Evolutionary conservation across 1,140 invertebrate species (phyloP).

Genomic region (Helicoverpa armigera): DNA sequence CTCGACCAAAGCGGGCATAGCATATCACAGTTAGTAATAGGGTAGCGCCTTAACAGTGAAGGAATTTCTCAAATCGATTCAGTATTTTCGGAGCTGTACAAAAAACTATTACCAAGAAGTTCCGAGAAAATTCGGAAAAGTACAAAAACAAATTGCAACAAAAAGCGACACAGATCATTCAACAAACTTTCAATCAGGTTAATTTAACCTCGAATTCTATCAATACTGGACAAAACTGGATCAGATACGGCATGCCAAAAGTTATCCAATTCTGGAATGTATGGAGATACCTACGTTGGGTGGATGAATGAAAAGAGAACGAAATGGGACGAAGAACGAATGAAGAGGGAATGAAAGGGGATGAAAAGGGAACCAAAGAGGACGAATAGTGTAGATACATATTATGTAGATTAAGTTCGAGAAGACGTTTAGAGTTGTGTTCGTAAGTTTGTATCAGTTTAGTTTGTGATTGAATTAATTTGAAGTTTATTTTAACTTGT

Average conservation of each 20-base stretch:
- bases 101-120: no score
- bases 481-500: not conserved
- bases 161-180: not conserved
- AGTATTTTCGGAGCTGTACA: no score
- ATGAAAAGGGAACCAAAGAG: not conserved
- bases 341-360: not conserved
- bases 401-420: not conserved
- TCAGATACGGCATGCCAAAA: not conserved
- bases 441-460: not conserved
- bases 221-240: not conserved
- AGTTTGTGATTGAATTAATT: constrained; percentile 20
- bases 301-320: not conserved
- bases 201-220: not conserved
- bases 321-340: not conserved
- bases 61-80: no score
- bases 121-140: no score
- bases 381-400: not conserved
- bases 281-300: not conserved
- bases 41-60: no score
- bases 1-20: no score
- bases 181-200: not conserved
- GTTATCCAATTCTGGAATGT: not conserved
- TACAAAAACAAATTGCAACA: no score
- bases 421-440: constrained; percentile 4
- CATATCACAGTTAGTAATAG: no score